A percentile compares a stretch with the other conserved stretches of the same genome.
Conservation (phyloP, 2,888 invertebrate species). For the Agriopis marginaria region DNA sequence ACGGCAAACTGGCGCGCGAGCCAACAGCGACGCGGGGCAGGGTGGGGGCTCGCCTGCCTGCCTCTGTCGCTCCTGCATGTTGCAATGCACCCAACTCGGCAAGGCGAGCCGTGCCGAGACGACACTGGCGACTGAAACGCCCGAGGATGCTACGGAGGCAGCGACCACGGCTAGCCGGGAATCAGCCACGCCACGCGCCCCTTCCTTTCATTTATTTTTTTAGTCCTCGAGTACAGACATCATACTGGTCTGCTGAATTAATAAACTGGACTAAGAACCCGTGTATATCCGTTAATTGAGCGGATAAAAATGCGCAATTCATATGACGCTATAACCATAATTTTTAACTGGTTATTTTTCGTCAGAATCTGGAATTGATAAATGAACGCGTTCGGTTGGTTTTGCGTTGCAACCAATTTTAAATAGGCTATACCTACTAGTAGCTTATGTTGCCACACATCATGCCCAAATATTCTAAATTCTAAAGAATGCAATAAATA, state of each 20-base stretch:
- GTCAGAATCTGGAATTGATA: not conserved
- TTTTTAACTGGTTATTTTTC: not conserved
- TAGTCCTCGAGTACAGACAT: slow-evolving; percentile 17
- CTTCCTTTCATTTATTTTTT: slow-evolving; percentile 10
- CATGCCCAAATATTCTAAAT: not conserved
- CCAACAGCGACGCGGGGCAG: slow-evolving; percentile 65
- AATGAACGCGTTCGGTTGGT: not conserved
- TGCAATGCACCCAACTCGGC: slow-evolving; percentile 77
- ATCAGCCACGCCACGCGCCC: slow-evolving; percentile 15
- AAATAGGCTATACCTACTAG: too few relatives aligned
- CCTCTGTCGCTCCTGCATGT: slow-evolving; percentile 76
- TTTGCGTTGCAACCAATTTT: not conserved
- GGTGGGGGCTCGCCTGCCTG: slow-evolving; percentile 77
- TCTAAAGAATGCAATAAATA: slow-evolving; percentile 7
- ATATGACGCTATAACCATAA: not conserved
- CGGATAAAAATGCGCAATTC: slow-evolving; percentile 11
- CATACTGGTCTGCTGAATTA: slow-evolving; percentile 29
- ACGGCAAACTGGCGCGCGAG: slow-evolving; percentile 79
- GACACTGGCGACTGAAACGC: slow-evolving; percentile 53
- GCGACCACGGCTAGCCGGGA: slow-evolving; percentile 21
- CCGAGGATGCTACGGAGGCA: slow-evolving; percentile 31
- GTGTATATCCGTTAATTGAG: not conserved
- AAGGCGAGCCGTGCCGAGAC: slow-evolving; percentile 61
- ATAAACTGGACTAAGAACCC: slow-evolving; percentile 20
- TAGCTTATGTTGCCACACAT: too few relatives aligned